Conservation (phyloP, 2,797 vertebrate genomes). For the Linurgus olivaceus region DNA sequence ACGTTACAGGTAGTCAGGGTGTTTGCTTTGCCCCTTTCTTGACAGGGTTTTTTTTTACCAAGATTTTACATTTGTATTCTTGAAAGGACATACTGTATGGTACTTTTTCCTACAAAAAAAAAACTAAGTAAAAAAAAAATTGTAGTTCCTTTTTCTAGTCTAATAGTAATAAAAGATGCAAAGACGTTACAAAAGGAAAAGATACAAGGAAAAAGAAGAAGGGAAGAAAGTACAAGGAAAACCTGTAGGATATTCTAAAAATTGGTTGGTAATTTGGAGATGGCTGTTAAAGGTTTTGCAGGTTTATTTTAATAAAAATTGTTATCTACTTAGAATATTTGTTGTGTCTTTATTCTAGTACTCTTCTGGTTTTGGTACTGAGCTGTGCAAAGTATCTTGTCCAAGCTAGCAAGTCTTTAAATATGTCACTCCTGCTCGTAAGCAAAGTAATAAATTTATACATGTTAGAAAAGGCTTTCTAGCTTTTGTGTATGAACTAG, state of each 20-base stretch:
- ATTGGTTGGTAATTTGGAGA: background rate
- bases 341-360: background rate
- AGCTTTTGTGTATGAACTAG: background rate
- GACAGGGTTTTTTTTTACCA: background rate
- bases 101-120: background rate
- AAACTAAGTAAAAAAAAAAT: background rate
- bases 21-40: background rate
- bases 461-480: background rate
- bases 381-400: background rate
- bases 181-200: background rate
- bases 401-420: background rate
- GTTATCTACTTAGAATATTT: background rate
- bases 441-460: background rate
- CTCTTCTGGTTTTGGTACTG: background rate
- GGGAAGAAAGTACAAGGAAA: background rate
- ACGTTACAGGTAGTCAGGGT: background rate
- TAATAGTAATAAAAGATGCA: background rate
- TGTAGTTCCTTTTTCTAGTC: background rate
- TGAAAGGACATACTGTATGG: background rate
- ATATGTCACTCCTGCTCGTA: background rate
- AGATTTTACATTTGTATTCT: background rate
- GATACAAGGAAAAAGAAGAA: background rate
- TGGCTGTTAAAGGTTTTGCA: background rate
- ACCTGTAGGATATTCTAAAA: background rate
- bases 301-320: background rate